Evolutionary conservation across 1,140 invertebrate species (phyloP).

Genomic region (Apis laboriosa): DNA sequence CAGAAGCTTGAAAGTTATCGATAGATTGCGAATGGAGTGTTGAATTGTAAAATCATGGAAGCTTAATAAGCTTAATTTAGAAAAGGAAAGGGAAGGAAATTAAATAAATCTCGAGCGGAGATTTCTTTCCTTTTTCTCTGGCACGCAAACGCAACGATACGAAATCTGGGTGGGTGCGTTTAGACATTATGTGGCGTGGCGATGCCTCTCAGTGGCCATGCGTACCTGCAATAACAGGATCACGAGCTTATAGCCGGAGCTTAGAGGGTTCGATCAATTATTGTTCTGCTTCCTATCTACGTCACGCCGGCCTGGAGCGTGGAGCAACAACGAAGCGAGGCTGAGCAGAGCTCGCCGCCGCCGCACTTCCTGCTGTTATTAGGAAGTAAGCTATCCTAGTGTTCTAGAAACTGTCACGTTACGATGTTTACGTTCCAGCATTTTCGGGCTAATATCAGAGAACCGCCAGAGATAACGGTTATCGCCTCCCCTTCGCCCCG

Average conservation of each 20-base stretch:
- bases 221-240: conserved; percentile 70
- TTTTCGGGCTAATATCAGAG: conserved; percentile 42
- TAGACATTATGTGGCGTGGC: conserved; percentile 35
- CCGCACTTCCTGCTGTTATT: conserved; percentile 47
- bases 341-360: conserved; percentile 27
- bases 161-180: conserved; percentile 50
- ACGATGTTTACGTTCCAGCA: conserved; percentile 34
- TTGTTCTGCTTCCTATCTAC: conserved; percentile 70
- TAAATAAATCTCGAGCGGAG: too few relatives aligned
- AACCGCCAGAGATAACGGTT: conserved; percentile 32
- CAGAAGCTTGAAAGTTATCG: too few relatives aligned
- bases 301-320: conserved; percentile 61
- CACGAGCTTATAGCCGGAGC: conserved; percentile 67
- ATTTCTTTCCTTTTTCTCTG: not conserved
- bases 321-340: conserved; percentile 43
- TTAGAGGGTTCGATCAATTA: conserved; percentile 70
- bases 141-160: not conserved
- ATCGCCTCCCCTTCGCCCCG: not conserved
- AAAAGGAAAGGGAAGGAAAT: too few relatives aligned
- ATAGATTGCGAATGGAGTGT: too few relatives aligned
- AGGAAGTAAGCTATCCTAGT: conserved; percentile 36
- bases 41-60: too few relatives aligned
- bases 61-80: too few relatives aligned
- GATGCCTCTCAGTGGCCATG: conserved; percentile 45
- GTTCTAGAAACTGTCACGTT: conserved; percentile 41